These are phyloP conservation scores for Prunella himalayana DNA, from an alignment of 2,113 vertebrate species.

Conservation along the genomic window DNA sequence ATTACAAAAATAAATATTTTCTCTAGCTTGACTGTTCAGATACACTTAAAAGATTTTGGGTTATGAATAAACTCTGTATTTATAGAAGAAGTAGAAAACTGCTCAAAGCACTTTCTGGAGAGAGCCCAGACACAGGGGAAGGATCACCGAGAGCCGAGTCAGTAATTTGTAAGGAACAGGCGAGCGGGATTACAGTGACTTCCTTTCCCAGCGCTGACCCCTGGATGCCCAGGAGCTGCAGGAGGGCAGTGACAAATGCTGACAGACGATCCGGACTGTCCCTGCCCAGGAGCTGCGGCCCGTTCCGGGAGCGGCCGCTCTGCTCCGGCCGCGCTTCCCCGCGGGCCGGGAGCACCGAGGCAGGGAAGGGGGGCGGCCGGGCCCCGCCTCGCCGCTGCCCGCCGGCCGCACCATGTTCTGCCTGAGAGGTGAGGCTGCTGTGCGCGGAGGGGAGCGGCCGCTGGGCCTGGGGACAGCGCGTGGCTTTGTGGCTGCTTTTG, in stretches of 20 bases:
- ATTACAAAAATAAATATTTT: neutral
- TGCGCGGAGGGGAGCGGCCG: neutral
- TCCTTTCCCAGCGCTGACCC: conserved; percentile 6
- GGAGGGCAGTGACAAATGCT: conserved; percentile 25
- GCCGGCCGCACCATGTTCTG: conserved; percentile 74
- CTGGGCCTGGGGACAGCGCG: neutral
- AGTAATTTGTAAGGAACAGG: neutral
- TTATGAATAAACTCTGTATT: neutral
- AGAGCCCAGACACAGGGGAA: neutral
- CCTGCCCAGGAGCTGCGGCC: neutral
- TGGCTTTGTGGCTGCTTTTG: neutral
- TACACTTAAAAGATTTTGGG: neutral
- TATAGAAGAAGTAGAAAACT: neutral
- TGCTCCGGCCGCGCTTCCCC: neutral
- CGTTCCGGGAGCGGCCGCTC: neutral
- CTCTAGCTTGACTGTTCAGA: neutral
- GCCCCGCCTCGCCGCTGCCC: neutral
- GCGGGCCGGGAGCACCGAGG: neutral
- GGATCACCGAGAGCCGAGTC: neutral
- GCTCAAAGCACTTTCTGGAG: neutral
- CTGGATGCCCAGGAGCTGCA: neutral
- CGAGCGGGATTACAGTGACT: conserved; percentile 27
- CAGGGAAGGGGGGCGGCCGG: neutral
- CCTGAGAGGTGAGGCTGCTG: conserved; percentile 75
- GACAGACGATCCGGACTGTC: neutral